Conservation (phyloP, 2,797 vertebrate species). For the Malurus leucopterus region DNA sequence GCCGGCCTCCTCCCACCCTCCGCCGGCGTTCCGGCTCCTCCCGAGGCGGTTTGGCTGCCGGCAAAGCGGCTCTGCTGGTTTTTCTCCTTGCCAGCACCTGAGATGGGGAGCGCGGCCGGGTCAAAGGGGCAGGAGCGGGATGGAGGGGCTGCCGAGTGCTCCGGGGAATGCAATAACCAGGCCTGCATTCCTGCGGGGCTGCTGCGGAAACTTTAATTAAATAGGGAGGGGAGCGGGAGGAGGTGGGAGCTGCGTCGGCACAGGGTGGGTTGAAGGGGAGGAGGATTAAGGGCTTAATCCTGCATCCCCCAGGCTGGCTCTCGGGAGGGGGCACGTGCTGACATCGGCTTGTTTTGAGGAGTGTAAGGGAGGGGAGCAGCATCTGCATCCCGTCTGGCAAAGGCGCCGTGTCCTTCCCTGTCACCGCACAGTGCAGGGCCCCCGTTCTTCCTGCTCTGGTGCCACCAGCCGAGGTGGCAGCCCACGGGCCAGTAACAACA, state of each 20-base stretch:
- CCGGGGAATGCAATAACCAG: conserved; percentile 63
- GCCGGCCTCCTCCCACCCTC: conserved; percentile 5
- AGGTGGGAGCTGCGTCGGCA: conserved; percentile 24
- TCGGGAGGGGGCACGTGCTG: background rate
- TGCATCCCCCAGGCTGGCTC: background rate
- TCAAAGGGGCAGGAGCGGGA: conserved; percentile 42
- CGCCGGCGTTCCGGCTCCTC: background rate
- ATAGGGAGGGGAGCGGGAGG: conserved; percentile 51
- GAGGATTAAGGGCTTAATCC: conserved; percentile 36
- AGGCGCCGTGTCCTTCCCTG: background rate
- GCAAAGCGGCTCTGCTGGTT: conserved; percentile 57
- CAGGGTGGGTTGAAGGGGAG: conserved; percentile 18
- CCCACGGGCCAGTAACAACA: background rate
- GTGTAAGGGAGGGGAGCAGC: background rate
- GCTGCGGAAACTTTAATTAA: conserved; percentile 92
- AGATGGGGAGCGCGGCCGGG: conserved; percentile 28
- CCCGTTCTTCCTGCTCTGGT: background rate
- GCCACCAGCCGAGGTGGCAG: background rate
- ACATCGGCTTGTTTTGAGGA: background rate
- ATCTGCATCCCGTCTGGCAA: fast-evolving
- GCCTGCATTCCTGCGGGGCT: conserved; percentile 83
- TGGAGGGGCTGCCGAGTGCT: background rate
- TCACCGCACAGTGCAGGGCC: background rate
- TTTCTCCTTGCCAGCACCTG: conserved; percentile 64
- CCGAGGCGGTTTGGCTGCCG: background rate